phyloP scores from a whole-genome alignment of 2,113 vertebrate species.

The Puffinus mauretanicus region DNA sequence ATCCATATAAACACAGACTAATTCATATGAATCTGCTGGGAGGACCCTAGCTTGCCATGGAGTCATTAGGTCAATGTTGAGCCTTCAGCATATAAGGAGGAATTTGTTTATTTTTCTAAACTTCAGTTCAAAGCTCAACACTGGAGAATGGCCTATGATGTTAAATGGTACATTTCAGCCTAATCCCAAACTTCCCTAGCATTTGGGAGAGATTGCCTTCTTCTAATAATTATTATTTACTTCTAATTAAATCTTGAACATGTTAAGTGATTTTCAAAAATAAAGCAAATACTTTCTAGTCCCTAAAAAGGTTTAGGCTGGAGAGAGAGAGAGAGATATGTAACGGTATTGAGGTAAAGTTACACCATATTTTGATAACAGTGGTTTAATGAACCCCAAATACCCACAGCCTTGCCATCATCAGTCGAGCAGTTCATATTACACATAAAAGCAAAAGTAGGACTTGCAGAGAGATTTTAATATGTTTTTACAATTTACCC shows the following conservation, averaged over 20 bases:
- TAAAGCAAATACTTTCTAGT: neutral
- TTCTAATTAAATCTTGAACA: neutral
- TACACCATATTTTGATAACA: neutral
- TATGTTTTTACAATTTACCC: neutral
- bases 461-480: neutral
- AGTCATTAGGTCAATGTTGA: neutral
- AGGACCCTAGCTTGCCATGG: neutral
- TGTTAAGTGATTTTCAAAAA: neutral
- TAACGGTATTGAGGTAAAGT: neutral
- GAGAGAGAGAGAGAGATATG: neutral
- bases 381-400: neutral
- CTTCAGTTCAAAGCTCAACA: neutral
- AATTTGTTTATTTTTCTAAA: constrained; percentile 17
- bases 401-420: neutral
- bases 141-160: neutral
- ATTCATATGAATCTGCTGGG: neutral
- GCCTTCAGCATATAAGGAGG: neutral
- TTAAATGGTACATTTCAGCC: neutral
- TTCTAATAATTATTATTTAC: neutral
- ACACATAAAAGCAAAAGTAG: neutral
- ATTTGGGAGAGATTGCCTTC: neutral
- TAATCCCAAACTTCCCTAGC: neutral
- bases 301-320: neutral
- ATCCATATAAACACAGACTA: neutral
- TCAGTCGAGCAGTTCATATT: neutral